Evolutionary conservation across 1,140 invertebrate genomes (phyloP), one percentile per base, ranked within the genome.

Genomic region (Danaus melanippus): DNA sequence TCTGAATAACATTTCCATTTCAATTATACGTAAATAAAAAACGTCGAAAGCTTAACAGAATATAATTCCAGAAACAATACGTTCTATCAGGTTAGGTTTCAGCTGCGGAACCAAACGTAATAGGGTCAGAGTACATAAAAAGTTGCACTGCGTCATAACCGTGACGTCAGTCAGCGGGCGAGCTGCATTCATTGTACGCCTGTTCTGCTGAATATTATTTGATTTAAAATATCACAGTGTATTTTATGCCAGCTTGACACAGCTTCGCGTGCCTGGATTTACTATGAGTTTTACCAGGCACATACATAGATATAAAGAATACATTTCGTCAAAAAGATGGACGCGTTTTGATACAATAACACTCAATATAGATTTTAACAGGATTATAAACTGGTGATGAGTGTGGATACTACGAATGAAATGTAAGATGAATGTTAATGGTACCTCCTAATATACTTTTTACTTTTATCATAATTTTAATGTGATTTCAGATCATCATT

Each of bases 81-180:
- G 50, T 41, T 56, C 50, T 56, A 53, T 56, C 62, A 51, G 53
- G 53, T 59, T 56, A 58, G 62, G 53, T 56, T 62, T 56, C 50
- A 57, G 59, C 60, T 50, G 45, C 39, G 46, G 42, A 54, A 46
- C 53, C 32, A 39, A 53, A 46, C 44, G 53, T 61, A 66, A 60
- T 54, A 47, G 51, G 64, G 64, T 66, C 64, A 66, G 52, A 48
- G 60, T 47, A 57, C 49, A 54, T 55, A 58, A 47, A 62, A 54
- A 54, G 46, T 53, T 55, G 60, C 60, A 58, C 41, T 56, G 57
- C 49, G 54, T 52, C 64, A 60, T 57, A 39, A 47, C 42, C 42
- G 54, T 66, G 64, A 66, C 64, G 64, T 66, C 64, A 66, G 55
- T 51, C 21, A 32, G 49, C 58, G 50, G 54, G 56, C 41, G 47